These are phyloP conservation scores for Epinotia nisella DNA, from an alignment of 2,888 invertebrate species.

Conservation along the genomic window DNA sequence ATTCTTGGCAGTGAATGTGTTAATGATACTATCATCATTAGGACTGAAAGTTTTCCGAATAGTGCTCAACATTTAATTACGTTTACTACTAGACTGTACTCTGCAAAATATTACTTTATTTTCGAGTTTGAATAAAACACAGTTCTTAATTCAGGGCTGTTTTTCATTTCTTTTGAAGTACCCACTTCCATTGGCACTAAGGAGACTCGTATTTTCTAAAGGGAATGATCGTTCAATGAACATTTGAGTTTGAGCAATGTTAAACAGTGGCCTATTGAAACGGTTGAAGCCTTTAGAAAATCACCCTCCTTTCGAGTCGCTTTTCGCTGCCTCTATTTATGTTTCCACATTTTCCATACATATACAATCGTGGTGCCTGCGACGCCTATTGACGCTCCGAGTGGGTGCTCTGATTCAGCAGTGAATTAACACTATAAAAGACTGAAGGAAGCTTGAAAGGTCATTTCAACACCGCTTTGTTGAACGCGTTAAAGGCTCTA, in stretches of 20 bases:
- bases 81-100: neutral
- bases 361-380: constrained; percentile 67
- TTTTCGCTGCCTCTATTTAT: constrained; percentile 76
- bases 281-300: constrained; percentile 79
- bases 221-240: constrained; percentile 75
- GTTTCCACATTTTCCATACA: constrained; percentile 80
- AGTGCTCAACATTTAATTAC: too few relatives aligned
- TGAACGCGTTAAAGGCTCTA: neutral
- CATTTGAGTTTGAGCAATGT: constrained; percentile 62
- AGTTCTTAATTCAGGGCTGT: constrained; percentile 31
- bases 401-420: constrained; percentile 67
- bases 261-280: constrained; percentile 80
- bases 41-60: too few relatives aligned
- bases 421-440: constrained; percentile 76
- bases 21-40: too few relatives aligned
- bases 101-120: neutral
- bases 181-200: constrained; percentile 42
- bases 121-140: constrained; percentile 26
- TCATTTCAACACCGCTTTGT: constrained; percentile 32
- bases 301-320: constrained; percentile 77
- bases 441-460: constrained; percentile 53
- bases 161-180: constrained; percentile 39
- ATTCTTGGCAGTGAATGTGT: too few relatives aligned
- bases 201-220: constrained; percentile 59
- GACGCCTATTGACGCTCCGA: constrained; percentile 68